phyloP scores from a whole-genome alignment of 2,888 invertebrate species.

The Drosophila anceps region DNA sequence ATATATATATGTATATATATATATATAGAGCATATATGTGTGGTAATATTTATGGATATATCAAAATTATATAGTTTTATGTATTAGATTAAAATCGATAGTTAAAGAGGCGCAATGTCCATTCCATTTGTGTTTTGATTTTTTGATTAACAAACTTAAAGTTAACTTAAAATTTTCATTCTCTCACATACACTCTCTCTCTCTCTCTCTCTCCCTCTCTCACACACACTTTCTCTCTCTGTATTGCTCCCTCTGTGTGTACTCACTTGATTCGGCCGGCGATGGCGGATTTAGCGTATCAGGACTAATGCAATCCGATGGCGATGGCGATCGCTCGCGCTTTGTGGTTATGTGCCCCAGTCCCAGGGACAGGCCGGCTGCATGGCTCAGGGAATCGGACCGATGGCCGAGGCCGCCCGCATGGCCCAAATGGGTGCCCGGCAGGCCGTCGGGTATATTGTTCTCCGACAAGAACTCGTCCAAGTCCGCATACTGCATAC shows the following conservation, averaged over 20 bases:
- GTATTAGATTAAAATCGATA: slow-evolving; percentile 26
- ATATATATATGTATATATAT: slow-evolving; percentile 20
- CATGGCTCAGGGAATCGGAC: slow-evolving; percentile 86
- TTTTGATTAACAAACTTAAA: slow-evolving; percentile 38
- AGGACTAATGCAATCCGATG: slow-evolving; percentile 95
- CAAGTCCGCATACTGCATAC: slow-evolving; percentile 95
- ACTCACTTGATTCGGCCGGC: slow-evolving; percentile 95
- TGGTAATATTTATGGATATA: slow-evolving; percentile 21
- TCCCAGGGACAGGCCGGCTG: slow-evolving; percentile 87
- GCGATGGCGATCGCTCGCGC: slow-evolving; percentile 94
- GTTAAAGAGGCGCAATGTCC: slow-evolving; percentile 73
- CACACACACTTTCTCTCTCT: no score
- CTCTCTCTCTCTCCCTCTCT: neutral
- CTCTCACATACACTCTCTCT: slow-evolving; percentile 5
- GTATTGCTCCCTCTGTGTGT: slow-evolving; percentile 30
- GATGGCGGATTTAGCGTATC: slow-evolving; percentile 95
- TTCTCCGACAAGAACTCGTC: slow-evolving; percentile 98
- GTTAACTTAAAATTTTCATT: slow-evolving; percentile 19
- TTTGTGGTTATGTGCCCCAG: slow-evolving; percentile 90
- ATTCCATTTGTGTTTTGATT: slow-evolving; percentile 72
- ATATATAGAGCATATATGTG: slow-evolving; percentile 14
- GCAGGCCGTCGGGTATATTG: slow-evolving; percentile 93
- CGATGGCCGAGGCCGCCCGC: slow-evolving; percentile 85
- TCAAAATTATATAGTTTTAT: slow-evolving; percentile 57
- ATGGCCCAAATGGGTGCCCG: slow-evolving; percentile 87